Evolutionary conservation across 2,888 invertebrate species (phyloP).

Genomic region (Dicyrtomina minuta): DNA sequence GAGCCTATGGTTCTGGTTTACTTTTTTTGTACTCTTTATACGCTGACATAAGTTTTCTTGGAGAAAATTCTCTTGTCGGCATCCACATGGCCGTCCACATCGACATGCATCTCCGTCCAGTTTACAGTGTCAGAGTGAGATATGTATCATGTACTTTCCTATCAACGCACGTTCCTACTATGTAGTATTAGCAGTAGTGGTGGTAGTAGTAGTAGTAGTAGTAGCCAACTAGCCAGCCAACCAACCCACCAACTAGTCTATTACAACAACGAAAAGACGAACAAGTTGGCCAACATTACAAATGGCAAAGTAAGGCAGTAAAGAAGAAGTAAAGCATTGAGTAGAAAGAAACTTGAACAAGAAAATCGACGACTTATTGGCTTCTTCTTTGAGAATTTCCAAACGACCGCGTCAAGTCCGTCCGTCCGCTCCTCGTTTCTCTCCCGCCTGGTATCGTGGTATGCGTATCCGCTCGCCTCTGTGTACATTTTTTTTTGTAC

Average conservation of each 20-base stretch:
- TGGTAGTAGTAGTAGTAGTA: no score
- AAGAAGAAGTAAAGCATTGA: neutral
- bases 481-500: neutral
- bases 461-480: neutral
- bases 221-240: neutral
- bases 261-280: no score
- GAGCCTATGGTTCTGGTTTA: no score
- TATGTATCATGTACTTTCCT: no score
- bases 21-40: neutral
- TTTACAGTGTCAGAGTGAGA: no score
- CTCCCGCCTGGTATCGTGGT: neutral
- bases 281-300: neutral
- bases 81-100: neutral
- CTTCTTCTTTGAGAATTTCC: constrained; percentile 6
- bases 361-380: constrained; percentile 12
- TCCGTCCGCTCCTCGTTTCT: neutral
- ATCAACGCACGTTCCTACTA: no score
- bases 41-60: neutral
- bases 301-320: constrained; percentile 3
- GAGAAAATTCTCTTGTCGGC: constrained; percentile 5
- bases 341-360: neutral
- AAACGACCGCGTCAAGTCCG: neutral
- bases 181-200: no score
- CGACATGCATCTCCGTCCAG: neutral
- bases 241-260: neutral